Evolutionary conservation across 2,797 vertebrate genomes (phyloP), one percentile per base, ranked within the genome.

Genomic region (Danio jaintianensis): DNA sequence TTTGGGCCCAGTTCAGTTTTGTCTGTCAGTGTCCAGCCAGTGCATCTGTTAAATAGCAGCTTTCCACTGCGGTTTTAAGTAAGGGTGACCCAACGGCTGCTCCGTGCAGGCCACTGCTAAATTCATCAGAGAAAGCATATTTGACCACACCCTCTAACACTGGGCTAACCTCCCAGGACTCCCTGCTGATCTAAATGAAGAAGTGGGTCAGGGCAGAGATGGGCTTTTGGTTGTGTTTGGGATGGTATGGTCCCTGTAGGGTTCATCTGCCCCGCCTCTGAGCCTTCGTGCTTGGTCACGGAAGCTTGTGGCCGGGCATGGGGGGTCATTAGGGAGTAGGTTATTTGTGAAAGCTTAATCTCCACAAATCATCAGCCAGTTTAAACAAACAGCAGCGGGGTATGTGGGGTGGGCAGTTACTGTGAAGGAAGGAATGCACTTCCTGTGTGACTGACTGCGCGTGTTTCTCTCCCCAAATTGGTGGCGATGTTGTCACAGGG

Each of bases 401-500:
- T 56, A 52, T 71, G 72, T 73, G 79, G 80, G 83, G 83, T 81
- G 91, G 90, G 90, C 90, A 90, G 91, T 95, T 94, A 95, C 93
- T 93, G 92, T 78, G 92, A 94, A 88, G 90, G 92, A 95, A 96
- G 92, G 93, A 94, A 96, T 94, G 95, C 86, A 93, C 91, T 96
- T 96, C 95, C 95, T 95, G 91, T 93, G 92, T 90, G 88, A 84
- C 73, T 82, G 77, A 80, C 79, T 82, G 76, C 53, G 52, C 58
- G 48, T 82, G 68, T 81, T 89, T 93, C 90, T 91, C 85, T 87
- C 87, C 84, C 86, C 87, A 91, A 90, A 91, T 91, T 88, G 82
- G 85, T 88, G 88, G 85, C 88, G 85, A 79, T 61, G 85, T 87
- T 87, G 87, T 91, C 89, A 88, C 89, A 73, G 9, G 86, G 85